Evolutionary conservation across 2,113 vertebrate genomes (phyloP).

Genomic region (Phalacrocorax pelagicus): DNA sequence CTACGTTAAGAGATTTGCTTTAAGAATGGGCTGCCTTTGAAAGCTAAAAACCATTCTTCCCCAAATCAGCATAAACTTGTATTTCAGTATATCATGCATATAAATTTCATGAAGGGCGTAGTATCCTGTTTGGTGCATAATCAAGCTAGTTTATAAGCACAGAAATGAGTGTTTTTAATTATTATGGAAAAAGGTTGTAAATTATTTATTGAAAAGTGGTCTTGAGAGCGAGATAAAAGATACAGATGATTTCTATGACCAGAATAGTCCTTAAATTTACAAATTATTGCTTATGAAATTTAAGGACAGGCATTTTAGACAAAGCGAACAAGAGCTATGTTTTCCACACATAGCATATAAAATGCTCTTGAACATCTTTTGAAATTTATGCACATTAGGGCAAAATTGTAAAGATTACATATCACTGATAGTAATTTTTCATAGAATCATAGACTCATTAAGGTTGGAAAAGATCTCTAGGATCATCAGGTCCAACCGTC

Average conservation of each 20-base stretch:
- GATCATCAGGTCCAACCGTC: too few relatives aligned
- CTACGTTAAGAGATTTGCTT: not conserved
- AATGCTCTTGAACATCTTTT: not conserved
- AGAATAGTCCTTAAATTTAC: not conserved
- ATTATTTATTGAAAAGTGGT: not conserved
- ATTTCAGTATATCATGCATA: not conserved
- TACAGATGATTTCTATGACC: not conserved
- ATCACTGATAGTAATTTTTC: not conserved
- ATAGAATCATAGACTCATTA: too few relatives aligned
- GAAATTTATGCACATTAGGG: not conserved
- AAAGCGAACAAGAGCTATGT: not conserved
- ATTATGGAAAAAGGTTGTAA: not conserved
- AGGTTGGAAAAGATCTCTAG: too few relatives aligned
- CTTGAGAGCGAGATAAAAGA: not conserved
- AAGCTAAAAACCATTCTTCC: not conserved
- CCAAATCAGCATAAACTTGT: not conserved
- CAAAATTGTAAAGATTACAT: not conserved
- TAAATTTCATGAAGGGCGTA: not conserved
- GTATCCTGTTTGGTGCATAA: not conserved
- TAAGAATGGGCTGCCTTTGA: not conserved
- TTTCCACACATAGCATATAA: not conserved
- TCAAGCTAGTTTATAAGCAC: not conserved
- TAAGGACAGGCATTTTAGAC: not conserved
- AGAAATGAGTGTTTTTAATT: not conserved
- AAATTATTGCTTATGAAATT: not conserved